Conservation (phyloP, 2,888 invertebrate species). For the Allolobophora icterica region DNA sequence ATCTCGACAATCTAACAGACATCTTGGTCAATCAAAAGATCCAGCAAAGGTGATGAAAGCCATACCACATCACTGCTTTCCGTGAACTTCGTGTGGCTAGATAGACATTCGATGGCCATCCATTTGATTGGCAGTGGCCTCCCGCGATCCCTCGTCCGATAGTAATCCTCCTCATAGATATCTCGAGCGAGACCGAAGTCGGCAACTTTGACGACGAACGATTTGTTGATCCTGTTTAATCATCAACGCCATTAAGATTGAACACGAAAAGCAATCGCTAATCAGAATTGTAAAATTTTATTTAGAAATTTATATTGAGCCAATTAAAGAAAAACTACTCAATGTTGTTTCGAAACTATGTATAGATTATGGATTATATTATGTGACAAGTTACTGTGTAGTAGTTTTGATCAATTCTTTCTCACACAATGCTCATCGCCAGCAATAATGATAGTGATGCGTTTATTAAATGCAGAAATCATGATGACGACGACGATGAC, state of each 20-base stretch:
- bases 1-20: not conserved
- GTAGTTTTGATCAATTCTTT: too few relatives aligned
- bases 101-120: constrained; percentile 47
- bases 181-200: constrained; percentile 47
- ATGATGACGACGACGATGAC: too few relatives aligned
- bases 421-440: too few relatives aligned
- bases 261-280: too few relatives aligned
- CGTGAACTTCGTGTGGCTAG: constrained; percentile 35
- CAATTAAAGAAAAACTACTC: too few relatives aligned
- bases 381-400: too few relatives aligned
- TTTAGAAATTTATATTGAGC: too few relatives aligned
- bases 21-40: not conserved
- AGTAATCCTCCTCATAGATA: constrained; percentile 44
- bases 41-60: not conserved
- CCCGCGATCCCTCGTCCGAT: constrained; percentile 36
- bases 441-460: too few relatives aligned
- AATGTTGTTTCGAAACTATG: too few relatives aligned
- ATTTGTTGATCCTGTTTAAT: constrained; percentile 41
- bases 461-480: too few relatives aligned
- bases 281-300: too few relatives aligned
- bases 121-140: constrained; percentile 45
- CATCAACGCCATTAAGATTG: not conserved
- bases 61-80: constrained; percentile 46
- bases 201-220: constrained; percentile 42
- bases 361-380: too few relatives aligned